A percentile compares a stretch with the other conserved stretches of the same genome.
Conservation (phyloP, 1,140 invertebrate species). For the Gerris buenoi region DNA sequence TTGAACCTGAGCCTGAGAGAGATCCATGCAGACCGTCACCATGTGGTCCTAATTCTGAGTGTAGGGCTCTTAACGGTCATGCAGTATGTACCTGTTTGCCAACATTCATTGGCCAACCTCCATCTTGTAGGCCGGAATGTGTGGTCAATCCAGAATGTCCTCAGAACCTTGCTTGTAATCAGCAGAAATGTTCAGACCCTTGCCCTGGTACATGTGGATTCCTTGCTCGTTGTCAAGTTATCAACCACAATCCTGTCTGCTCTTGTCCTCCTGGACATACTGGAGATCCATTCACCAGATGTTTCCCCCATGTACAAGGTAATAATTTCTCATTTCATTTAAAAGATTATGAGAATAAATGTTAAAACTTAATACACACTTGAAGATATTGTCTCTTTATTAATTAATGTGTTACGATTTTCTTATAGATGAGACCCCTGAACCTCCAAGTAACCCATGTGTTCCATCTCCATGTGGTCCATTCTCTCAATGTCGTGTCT, state of each 20-base stretch:
- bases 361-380: not conserved
- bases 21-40: constrained; percentile 37
- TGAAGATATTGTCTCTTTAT: too few relatives aligned
- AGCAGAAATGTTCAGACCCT: constrained; percentile 53
- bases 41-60: constrained; percentile 41
- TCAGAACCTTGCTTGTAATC: constrained; percentile 50
- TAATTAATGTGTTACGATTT: too few relatives aligned
- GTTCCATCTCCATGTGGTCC: constrained; percentile 49
- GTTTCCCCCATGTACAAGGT: not conserved
- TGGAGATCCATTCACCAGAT: constrained; percentile 38
- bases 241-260: constrained; percentile 41
- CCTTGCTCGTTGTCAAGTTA: constrained; percentile 39
- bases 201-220: constrained; percentile 56
- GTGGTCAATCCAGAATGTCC: constrained; percentile 55
- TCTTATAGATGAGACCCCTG: not conserved
- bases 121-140: constrained; percentile 56
- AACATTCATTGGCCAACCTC: constrained; percentile 45
- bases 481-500: constrained; percentile 49
- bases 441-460: constrained; percentile 28
- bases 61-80: constrained; percentile 34
- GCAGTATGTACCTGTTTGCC: constrained; percentile 39
- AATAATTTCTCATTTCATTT: not conserved
- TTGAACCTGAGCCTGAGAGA: constrained; percentile 18
- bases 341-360: constrained; percentile 9
- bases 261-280: constrained; percentile 38